Percentiles rank a stretch among this genome's conserved stretches.
These are phyloP conservation scores for Melinaea menophilus DNA, from an alignment of 2,888 invertebrate species.

Conservation along the genomic window DNA sequence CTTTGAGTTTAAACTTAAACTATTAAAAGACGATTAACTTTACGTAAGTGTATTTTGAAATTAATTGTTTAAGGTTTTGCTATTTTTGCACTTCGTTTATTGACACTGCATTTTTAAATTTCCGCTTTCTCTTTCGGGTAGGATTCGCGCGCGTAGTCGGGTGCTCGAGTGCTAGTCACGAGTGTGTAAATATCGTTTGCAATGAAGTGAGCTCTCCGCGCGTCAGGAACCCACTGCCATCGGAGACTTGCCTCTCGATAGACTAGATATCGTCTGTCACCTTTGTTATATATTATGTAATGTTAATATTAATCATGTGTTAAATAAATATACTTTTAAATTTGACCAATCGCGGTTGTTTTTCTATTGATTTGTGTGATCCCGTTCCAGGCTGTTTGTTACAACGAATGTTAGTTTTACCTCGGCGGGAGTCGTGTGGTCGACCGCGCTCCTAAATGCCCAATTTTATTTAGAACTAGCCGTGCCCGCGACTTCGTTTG, in stretches of 20 bases:
- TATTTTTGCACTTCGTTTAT: conserved; percentile 27
- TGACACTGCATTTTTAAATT: conserved; percentile 25
- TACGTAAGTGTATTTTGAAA: conserved; percentile 6
- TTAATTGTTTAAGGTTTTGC: conserved; percentile 24
- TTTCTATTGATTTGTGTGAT: conserved; percentile 41
- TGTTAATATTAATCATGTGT: neutral
- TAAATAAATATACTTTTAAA: conserved; percentile 34
- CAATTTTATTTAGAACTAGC: conserved; percentile 30
- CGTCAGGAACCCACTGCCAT: conserved; percentile 72
- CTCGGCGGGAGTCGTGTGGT: conserved; percentile 40
- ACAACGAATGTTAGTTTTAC: conserved; percentile 69
- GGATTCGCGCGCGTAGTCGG: conserved; percentile 46
- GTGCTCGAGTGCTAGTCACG: conserved; percentile 58
- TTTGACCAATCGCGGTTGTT: conserved; percentile 30
- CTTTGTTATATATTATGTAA: conserved; percentile 12
- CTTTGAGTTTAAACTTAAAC: conserved; percentile 1
- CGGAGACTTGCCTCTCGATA: conserved; percentile 45
- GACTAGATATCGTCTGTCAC: conserved; percentile 33
- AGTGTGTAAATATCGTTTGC: conserved; percentile 74
- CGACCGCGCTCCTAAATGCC: conserved; percentile 36
- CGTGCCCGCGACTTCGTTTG: conserved; percentile 19
- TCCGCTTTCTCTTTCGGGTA: conserved; percentile 39
- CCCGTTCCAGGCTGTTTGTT: conserved; percentile 69
- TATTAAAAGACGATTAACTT: neutral
- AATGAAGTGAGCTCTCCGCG: conserved; percentile 63